Evolutionary conservation across 1,140 invertebrate genomes (phyloP).

Genomic region (Camponotus vicinus): DNA sequence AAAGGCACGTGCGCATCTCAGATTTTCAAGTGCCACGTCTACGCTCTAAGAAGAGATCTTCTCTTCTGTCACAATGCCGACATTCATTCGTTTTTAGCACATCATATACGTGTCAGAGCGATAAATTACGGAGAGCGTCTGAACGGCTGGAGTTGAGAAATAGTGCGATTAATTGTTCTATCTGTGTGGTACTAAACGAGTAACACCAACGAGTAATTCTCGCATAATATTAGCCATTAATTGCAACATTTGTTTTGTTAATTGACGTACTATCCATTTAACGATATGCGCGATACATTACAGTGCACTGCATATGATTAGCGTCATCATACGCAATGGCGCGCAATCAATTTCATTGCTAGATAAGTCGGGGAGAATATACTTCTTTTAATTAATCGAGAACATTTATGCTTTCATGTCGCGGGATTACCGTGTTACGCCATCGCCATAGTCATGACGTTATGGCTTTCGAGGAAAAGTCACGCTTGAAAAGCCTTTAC

Average conservation of each 20-base stretch:
- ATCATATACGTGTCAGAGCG: conserved; percentile 47
- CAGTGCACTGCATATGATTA: conserved; percentile 48
- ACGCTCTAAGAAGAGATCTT: neutral
- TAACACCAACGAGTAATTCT: conserved; percentile 59
- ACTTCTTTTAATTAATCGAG: conserved; percentile 65
- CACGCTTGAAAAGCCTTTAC: conserved; percentile 50
- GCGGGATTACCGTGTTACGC: conserved; percentile 46
- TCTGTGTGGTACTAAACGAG: conserved; percentile 65
- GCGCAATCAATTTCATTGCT: conserved; percentile 57
- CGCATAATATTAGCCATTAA: conserved; percentile 66
- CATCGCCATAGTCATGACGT: neutral
- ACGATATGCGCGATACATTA: conserved; percentile 15
- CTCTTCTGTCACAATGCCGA: conserved; percentile 40
- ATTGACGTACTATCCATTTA: conserved; percentile 35
- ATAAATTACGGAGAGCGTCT: conserved; percentile 36
- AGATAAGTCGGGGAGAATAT: neutral
- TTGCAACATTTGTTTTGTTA: conserved; percentile 73
- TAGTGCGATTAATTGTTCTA: conserved; percentile 66
- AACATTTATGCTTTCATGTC: conserved; percentile 53
- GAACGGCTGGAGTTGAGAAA: neutral
- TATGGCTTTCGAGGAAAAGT: conserved; percentile 47
- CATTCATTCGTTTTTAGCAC: conserved; percentile 63
- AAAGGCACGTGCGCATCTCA: neutral
- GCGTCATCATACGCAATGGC: conserved; percentile 35
- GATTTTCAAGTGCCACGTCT: conserved; percentile 28